Conservation (phyloP, 2,888 invertebrate genomes). For the Dilophus febrilis region DNA sequence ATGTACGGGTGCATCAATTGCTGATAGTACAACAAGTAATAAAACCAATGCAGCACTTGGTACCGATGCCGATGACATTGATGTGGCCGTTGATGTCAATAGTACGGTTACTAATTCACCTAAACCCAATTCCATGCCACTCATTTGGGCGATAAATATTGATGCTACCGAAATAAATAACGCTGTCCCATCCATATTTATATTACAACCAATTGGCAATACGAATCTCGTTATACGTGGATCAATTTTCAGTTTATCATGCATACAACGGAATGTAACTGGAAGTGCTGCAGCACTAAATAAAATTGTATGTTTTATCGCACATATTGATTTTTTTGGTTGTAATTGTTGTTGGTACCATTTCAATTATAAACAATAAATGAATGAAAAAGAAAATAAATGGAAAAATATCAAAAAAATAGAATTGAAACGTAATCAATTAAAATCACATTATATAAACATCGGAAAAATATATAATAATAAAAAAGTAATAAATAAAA, state of each 20-base stretch:
- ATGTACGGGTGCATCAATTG: slow-evolving; percentile 64
- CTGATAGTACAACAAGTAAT: slow-evolving; percentile 61
- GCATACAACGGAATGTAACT: slow-evolving; percentile 72
- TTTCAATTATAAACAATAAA: no score
- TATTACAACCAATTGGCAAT: slow-evolving; percentile 77
- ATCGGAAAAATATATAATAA: no score
- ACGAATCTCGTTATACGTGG: slow-evolving; percentile 73
- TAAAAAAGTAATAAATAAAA: no score
- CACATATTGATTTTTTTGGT: no score
- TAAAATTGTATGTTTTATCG: slow-evolving; percentile 6
- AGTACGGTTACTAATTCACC: slow-evolving; percentile 77
- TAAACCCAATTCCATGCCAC: slow-evolving; percentile 57
- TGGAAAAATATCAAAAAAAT: no score
- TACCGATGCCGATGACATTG: slow-evolving; percentile 76
- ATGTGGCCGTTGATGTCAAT: slow-evolving; percentile 67
- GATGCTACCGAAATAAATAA: slow-evolving; percentile 70
- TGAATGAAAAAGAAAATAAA: no score
- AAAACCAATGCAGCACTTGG: slow-evolving; percentile 74
- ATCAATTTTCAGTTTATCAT: slow-evolving; percentile 65
- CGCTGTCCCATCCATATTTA: slow-evolving; percentile 86
- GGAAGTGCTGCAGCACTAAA: slow-evolving; percentile 73
- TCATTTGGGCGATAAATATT: slow-evolving; percentile 83
- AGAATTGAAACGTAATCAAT: no score
- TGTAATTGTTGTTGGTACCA: no score
- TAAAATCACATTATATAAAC: no score